Conservation (phyloP, 2,888 invertebrate species). For the Aquatica leii region DNA sequence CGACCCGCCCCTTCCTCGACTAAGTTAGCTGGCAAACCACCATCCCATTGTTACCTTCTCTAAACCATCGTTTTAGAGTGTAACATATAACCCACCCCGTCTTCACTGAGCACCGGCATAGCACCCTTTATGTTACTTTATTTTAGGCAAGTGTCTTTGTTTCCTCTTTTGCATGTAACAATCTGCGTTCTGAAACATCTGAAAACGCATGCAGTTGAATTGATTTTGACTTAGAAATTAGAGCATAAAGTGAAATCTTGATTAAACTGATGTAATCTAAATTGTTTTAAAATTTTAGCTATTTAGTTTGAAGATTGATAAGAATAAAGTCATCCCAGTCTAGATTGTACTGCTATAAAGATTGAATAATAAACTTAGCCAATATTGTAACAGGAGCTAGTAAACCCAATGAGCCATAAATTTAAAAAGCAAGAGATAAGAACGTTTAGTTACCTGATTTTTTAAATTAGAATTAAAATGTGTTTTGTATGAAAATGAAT, state of each 20-base stretch:
- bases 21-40: no score
- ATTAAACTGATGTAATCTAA: conserved; percentile 1
- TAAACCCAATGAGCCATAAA: conserved; percentile 29
- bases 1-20: no score
- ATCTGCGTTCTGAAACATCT: neutral
- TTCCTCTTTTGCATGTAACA: no score
- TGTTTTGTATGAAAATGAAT: neutral
- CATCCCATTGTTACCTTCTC: no score
- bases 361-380: conserved; percentile 28
- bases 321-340: conserved; percentile 25
- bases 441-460: conserved; percentile 17
- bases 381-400: conserved; percentile 18
- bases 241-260: neutral
- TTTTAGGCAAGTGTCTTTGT: no score
- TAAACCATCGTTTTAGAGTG: no score
- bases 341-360: conserved; percentile 17
- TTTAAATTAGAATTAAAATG: conserved; percentile 1
- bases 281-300: conserved; percentile 15
- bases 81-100: no score
- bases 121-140: no score
- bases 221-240: neutral
- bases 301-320: conserved; percentile 10
- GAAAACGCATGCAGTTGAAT: neutral
- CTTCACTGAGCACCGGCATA: no score
- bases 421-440: conserved; percentile 19